A percentile compares a stretch with the other conserved stretches of the same genome.
These are phyloP conservation scores for Phylloscopus whistleri DNA, from an alignment of 2,113 vertebrate genomes.

Conservation along the genomic window DNA sequence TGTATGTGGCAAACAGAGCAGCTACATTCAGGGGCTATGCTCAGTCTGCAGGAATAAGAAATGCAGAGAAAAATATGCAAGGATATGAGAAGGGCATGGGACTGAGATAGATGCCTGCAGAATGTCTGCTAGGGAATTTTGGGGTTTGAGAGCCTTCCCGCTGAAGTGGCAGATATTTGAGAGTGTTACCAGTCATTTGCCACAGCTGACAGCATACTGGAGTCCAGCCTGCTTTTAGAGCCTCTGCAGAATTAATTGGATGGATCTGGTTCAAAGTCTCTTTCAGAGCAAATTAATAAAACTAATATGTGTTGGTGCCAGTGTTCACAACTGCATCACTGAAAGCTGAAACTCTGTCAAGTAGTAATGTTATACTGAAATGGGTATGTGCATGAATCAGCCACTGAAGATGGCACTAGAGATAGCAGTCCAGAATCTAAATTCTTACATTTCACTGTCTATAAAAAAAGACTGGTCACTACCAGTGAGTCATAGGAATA, in stretches of 20 bases:
- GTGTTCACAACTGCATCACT: not conserved
- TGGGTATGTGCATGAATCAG: not conserved
- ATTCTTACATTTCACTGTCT: not conserved
- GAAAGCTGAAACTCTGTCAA: not conserved
- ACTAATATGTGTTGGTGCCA: not conserved
- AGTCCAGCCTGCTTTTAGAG: not conserved
- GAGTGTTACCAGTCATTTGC: not conserved
- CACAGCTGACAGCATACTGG: not conserved
- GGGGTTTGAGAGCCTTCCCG: not conserved
- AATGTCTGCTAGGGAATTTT: not conserved
- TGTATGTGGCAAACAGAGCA: constrained; percentile 23
- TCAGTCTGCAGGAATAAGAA: not conserved
- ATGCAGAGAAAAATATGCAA: not conserved
- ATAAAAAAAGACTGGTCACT: not conserved
- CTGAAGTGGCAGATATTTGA: not conserved
- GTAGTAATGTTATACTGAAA: not conserved
- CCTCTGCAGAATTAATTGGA: not conserved
- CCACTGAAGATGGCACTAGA: too few relatives aligned
- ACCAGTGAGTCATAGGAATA: not conserved
- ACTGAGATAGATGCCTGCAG: not conserved
- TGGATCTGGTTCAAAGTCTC: not conserved
- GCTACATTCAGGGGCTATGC: not conserved
- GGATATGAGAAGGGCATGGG: not conserved
- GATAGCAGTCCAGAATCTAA: not conserved
- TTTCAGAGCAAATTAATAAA: not conserved